Conservation (phyloP, 35 echinoderm and acorn worm genomes). For the Heliocidaris erythrogramma region DNA sequence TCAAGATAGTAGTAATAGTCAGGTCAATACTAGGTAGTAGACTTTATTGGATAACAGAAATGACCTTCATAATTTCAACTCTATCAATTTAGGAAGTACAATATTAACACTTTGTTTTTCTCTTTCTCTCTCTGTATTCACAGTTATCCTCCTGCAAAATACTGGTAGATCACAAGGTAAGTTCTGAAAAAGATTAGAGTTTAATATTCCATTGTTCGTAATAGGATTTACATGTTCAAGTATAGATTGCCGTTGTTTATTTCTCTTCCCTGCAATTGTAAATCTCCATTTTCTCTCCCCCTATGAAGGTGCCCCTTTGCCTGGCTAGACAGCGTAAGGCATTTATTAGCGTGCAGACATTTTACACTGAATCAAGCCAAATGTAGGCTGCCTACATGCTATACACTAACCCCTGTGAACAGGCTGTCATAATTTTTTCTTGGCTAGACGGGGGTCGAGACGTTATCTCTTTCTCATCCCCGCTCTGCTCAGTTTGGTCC, state of each 20-base stretch:
- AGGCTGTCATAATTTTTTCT: constrained; percentile 28
- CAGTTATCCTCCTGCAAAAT: constrained; percentile 87
- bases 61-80: no score
- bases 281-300: neutral
- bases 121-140: constrained; percentile 45
- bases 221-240: neutral
- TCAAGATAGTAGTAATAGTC: no score
- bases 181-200: neutral
- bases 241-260: neutral
- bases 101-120: neutral
- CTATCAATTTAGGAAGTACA: no score
- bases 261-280: neutral
- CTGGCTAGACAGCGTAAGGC: constrained; percentile 2
- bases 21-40: no score
- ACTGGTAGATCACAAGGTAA: constrained; percentile 83
- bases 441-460: neutral
- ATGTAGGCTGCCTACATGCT: neutral
- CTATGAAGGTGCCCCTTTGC: neutral
- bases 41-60: no score
- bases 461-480: neutral
- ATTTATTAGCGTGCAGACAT: constrained; percentile 32
- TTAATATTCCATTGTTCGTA: neutral
- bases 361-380: neutral
- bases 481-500: neutral
- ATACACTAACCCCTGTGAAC: neutral